Evolutionary conservation across 2,113 vertebrate genomes (phyloP), one percentile per base, ranked within the genome.

Genomic region (Oophaga pumilio): DNA sequence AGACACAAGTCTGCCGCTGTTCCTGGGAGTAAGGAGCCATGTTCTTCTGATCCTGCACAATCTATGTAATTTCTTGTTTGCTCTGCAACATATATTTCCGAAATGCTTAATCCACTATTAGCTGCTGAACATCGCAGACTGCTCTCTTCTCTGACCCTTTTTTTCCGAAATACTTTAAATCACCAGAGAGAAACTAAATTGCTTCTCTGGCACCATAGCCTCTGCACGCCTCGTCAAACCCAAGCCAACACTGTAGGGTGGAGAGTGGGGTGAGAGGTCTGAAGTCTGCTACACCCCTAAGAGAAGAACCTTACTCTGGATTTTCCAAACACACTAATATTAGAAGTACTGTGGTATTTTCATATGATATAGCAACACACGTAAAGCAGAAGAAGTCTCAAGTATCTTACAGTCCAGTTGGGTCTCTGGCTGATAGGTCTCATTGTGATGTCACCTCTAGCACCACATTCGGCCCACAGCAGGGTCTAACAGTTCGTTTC

Each of bases 131-230:
- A 76, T 33, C 26, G 28, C 59, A 17, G 14, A 78, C 52, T 59
- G 53, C 56, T 82, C 11, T 26, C 68, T 50, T 17, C 66, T 59
- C 77, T 76, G 33, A 1, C 69, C 53, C 53, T 82, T 49, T 8
- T 49, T 71, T 73, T 87, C 68, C 33, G 24, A 87, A 82, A 87
- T 87, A 64, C 53, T 82, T 82, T 7, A 17, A 69, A 17, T 76
- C 69, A 76, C 86, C 57, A 83, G 79, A 80, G 86, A 82, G 57
- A 87, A 82, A 66, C 33, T 74, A 76, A 76, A 87, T 64, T 18
- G 50, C 53, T 66, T 60, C 73, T 87, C 57, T 62, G 68, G 56
- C n/a, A 17, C 17, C 12, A 20, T 57, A 82, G 18, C 14, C 18
- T 24, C 26, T n/a, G 74, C 20, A 82, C 43, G 33, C 85, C 85